Evolutionary conservation across 2,113 vertebrate genomes (phyloP).

Genomic region (Bufo gargarizans): DNA sequence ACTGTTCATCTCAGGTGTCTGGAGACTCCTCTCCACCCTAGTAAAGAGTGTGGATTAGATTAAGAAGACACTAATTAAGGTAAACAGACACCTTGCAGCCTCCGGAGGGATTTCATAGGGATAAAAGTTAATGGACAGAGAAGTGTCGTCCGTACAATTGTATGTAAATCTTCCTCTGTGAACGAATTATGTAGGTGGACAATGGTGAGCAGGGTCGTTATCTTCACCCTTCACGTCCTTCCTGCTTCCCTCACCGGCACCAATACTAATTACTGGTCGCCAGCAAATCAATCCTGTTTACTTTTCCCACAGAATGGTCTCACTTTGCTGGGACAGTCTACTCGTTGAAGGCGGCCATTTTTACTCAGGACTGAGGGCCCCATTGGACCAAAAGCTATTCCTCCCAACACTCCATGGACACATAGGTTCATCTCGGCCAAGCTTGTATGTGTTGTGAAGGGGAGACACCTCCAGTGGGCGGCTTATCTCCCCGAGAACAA

Average conservation of each 20-base stretch:
- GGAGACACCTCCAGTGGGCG: too few species aligned
- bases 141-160: background rate
- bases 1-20: background rate
- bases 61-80: background rate
- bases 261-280: background rate
- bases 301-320: background rate
- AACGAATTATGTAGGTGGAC: background rate
- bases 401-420: too few species aligned
- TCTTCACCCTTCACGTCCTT: background rate
- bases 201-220: background rate
- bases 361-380: too few species aligned
- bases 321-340: background rate
- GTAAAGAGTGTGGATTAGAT: background rate
- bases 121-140: background rate
- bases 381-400: too few species aligned
- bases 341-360: too few species aligned
- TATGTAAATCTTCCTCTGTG: background rate
- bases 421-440: too few species aligned
- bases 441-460: too few species aligned
- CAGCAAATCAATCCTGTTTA: background rate
- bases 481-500: too few species aligned
- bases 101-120: background rate
- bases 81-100: background rate
- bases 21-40: background rate
- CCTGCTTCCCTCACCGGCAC: background rate